Base-by-base conservation (phyloP, 2,888 invertebrate genomes). In the Rhingia rostrata region DNA sequence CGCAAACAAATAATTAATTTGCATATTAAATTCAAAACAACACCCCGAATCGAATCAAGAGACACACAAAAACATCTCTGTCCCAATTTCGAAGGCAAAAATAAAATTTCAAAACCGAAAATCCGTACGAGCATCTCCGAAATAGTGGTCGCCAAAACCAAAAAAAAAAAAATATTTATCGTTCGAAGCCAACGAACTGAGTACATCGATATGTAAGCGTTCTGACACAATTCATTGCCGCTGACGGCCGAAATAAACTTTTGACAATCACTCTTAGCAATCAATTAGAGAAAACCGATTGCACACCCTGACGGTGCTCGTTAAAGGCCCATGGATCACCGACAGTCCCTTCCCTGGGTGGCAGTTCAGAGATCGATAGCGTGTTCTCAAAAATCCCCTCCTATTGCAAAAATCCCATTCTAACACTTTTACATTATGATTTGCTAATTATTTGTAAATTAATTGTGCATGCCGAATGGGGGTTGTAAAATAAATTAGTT, bases 281-380 rank as follows among this genome's bases (percentile, higher is more conserved):
- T 81, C 41, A 82, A 77, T 82, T 60, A 70, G 30, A 32, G 22
- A 53, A 63, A 73, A 70, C 14, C 75, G 22, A 82, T 77, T 77
- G 77, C 77, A 75, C 35, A 35, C 39, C 33, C 35, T 66, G 70
- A 77, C 63, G 43, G 60, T 60, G 45, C 53, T 82, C 70, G 69
- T 82, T 82, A 82, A 82, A 82, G 51, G 70, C 63, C 43, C 53
- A 77, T 82, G 77, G 70, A 82, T 82, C 77, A 82, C 53, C 9
- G 22, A 22, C 22, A 22, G 22, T 35, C 30, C 6, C 35, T 10
- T 37, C 6, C 33, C 14, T 9, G 61, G 14, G 51, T 56, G 64
- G 39, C 51, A 41, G 14, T 39, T 35, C n/a, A 60, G 4, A 51
- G 60, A 70, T 70, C 51, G 49, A 60, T 51, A 56, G 9, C 37